These are phyloP conservation scores for Druon quercuslanigerum DNA, from an alignment of 1,140 invertebrate genomes.

Conservation along the genomic window DNA sequence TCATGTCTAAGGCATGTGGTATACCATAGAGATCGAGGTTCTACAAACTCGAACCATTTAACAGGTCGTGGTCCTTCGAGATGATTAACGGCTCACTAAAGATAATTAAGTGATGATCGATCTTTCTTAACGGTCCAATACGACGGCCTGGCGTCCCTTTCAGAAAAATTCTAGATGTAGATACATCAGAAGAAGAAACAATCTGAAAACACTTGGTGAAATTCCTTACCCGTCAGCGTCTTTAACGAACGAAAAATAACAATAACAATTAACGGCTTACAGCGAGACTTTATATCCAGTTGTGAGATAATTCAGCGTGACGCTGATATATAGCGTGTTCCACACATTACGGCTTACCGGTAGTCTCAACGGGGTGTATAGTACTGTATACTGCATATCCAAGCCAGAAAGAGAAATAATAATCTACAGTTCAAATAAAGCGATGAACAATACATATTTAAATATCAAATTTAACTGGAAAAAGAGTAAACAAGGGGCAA, in stretches of 20 bases:
- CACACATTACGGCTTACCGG: constrained; percentile 3
- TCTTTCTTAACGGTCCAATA: constrained; percentile 42
- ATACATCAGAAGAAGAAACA: constrained; percentile 28
- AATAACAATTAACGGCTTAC: constrained; percentile 15
- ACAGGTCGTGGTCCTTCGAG: constrained; percentile 31
- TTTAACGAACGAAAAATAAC: constrained; percentile 17
- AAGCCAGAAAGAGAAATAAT: neutral
- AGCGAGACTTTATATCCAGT: constrained; percentile 17
- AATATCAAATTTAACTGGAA: too few relatives aligned
- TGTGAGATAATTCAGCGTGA: constrained; percentile 16
- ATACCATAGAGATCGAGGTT: constrained; percentile 35
- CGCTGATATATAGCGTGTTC: constrained; percentile 18
- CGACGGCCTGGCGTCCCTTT: constrained; percentile 16
- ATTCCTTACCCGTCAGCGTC: constrained; percentile 6
- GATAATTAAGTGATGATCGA: constrained; percentile 53
- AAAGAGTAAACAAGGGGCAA: too few relatives aligned
- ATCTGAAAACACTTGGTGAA: constrained; percentile 9
- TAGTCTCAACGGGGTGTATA: constrained; percentile 1
- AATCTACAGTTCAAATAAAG: neutral
- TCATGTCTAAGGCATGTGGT: constrained; percentile 20
- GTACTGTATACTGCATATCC: too few relatives aligned
- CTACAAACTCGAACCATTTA: constrained; percentile 37
- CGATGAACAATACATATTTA: neutral
- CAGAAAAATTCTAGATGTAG: constrained; percentile 23
- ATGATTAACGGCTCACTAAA: constrained; percentile 42